These are phyloP conservation scores for Troilus luridus DNA, from an alignment of 2,888 invertebrate species.

Conservation along the genomic window DNA sequence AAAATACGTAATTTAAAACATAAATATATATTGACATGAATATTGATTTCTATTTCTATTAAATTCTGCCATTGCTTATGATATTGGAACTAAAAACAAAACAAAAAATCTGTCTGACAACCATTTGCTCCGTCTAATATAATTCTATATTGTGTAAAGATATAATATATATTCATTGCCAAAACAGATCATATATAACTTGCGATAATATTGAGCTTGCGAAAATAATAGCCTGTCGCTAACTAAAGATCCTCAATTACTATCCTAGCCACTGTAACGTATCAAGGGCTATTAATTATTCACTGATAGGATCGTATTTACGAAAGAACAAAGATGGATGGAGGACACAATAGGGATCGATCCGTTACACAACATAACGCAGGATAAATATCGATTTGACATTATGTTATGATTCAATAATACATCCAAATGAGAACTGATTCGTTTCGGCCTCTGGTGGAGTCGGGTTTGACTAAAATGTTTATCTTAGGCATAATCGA, in stretches of 20 bases:
- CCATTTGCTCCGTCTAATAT: too few relatives aligned
- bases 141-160: too few relatives aligned
- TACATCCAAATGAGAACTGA: constrained; percentile 7
- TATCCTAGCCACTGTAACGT: background rate
- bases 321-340: background rate
- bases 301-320: background rate
- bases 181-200: too few relatives aligned
- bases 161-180: too few relatives aligned
- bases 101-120: too few relatives aligned
- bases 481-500: background rate
- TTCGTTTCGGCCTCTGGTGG: background rate
- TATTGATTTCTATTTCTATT: too few relatives aligned
- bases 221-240: background rate
- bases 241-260: background rate
- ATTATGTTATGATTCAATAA: background rate
- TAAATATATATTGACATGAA: too few relatives aligned
- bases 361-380: background rate
- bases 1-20: too few relatives aligned
- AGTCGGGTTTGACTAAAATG: background rate
- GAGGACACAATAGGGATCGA: background rate
- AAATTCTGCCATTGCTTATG: too few relatives aligned
- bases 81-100: too few relatives aligned
- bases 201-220: too few relatives aligned
- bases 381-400: background rate
- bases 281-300: background rate